Evolutionary conservation across 2,888 invertebrate species (phyloP).

Genomic region (Apodemia hepburni): DNA sequence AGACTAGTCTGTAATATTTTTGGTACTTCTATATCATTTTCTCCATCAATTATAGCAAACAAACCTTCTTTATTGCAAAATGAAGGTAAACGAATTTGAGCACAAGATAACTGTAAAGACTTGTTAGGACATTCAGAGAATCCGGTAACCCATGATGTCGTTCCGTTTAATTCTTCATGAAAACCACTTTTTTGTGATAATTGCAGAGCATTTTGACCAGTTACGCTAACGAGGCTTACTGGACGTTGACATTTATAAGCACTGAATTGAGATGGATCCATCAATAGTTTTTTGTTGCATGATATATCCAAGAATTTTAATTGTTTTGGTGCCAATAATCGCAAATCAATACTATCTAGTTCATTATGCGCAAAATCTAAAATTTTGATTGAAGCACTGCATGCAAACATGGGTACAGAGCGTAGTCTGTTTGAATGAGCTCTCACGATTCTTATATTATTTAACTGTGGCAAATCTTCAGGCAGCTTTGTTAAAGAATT

Average conservation of each 20-base stretch:
- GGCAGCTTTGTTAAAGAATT: constrained; percentile 89
- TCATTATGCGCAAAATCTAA: constrained; percentile 93
- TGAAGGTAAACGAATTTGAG: constrained; percentile 87
- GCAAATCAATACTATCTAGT: constrained; percentile 88
- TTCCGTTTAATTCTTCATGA: constrained; percentile 75
- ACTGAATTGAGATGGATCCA: constrained; percentile 90
- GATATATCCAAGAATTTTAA: constrained; percentile 92
- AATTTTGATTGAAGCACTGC: constrained; percentile 86
- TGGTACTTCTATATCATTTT: constrained; percentile 85
- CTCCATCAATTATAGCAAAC: constrained; percentile 91
- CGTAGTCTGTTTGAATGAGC: constrained; percentile 91
- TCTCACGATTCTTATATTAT: constrained; percentile 86
- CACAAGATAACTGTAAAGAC: constrained; percentile 85
- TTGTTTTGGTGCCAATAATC: constrained; percentile 88
- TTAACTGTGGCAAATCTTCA: constrained; percentile 85
- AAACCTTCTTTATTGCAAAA: constrained; percentile 91
- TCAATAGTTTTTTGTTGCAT: constrained; percentile 89
- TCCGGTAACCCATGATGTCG: constrained; percentile 89
- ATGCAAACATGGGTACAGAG: constrained; percentile 88
- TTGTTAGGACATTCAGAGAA: constrained; percentile 92
- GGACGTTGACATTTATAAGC: constrained; percentile 89
- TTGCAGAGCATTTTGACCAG: constrained; percentile 88
- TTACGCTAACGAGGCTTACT: constrained; percentile 91
- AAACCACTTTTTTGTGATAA: constrained; percentile 71
- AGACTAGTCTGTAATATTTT: constrained; percentile 86